Evolutionary conservation across 2,113 vertebrate species (phyloP).

Genomic region (Sturnira hondurensis): DNA sequence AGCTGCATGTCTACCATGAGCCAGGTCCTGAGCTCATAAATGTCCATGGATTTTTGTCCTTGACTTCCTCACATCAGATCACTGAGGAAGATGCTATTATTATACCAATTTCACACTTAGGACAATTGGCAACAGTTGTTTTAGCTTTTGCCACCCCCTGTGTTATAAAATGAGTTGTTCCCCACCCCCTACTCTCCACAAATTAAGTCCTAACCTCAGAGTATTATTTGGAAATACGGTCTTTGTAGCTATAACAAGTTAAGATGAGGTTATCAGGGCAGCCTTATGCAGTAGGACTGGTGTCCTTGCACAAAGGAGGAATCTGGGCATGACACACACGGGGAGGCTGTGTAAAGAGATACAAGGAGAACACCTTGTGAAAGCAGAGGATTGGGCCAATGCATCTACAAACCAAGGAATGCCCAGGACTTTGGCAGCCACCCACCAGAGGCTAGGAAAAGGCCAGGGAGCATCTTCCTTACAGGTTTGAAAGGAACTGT

Average conservation of each 20-base stretch:
- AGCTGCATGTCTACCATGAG: neutral
- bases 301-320: neutral
- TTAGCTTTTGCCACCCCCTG: neutral
- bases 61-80: neutral
- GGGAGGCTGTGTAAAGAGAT: neutral
- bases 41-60: neutral
- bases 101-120: too few species aligned
- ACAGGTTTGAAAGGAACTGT: fast-evolving
- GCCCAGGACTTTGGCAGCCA: fast-evolving
- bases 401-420: neutral
- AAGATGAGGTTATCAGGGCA: neutral
- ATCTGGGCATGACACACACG: neutral
- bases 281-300: neutral
- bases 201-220: neutral
- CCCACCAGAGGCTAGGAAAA: neutral
- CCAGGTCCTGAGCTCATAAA: neutral
- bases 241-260: neutral
- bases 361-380: neutral
- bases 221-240: too few species aligned
- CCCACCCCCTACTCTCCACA: neutral
- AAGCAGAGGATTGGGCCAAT: neutral
- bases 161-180: neutral
- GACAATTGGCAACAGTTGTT: neutral
- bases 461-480: too few species aligned
- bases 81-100: neutral